These are phyloP conservation scores for Coregonus ussuriensis DNA, from an alignment of 2,797 vertebrate species.

Conservation along the genomic window DNA sequence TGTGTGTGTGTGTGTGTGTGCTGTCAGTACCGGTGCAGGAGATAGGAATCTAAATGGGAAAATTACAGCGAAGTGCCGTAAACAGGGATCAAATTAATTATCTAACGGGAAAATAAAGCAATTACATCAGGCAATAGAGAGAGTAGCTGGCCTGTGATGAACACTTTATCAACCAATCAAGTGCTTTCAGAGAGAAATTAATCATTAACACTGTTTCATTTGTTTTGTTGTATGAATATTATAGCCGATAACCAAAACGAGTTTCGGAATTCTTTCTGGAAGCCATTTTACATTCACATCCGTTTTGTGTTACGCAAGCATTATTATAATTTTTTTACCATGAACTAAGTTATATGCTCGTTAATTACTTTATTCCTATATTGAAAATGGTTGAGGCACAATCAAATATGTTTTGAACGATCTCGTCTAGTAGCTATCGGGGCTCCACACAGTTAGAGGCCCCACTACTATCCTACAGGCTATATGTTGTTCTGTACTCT, in stretches of 20 bases:
- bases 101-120: slow-evolving; percentile 47
- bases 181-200: slow-evolving; percentile 34
- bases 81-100: slow-evolving; percentile 51
- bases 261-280: slow-evolving; percentile 21
- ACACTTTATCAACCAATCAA: slow-evolving; percentile 58
- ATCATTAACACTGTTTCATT: slow-evolving; percentile 39
- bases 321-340: background rate
- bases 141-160: slow-evolving; percentile 47
- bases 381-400: background rate
- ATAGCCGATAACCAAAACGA: slow-evolving; percentile 34
- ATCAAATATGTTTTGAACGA: background rate
- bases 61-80: slow-evolving; percentile 44
- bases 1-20: background rate
- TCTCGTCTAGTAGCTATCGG: background rate
- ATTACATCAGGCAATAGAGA: slow-evolving; percentile 46
- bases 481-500: slow-evolving; percentile 25
- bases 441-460: background rate
- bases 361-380: background rate
- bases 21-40: slow-evolving; percentile 10
- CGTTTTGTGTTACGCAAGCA: slow-evolving; percentile 8
- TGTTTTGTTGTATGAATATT: slow-evolving; percentile 55
- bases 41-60: slow-evolving; percentile 43
- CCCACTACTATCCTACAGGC: too few species aligned
- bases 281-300: slow-evolving; percentile 5
- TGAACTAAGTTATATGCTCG: background rate